phyloP scores from a whole-genome alignment of 2,113 vertebrate species.

The Gymnorhina tibicen region DNA sequence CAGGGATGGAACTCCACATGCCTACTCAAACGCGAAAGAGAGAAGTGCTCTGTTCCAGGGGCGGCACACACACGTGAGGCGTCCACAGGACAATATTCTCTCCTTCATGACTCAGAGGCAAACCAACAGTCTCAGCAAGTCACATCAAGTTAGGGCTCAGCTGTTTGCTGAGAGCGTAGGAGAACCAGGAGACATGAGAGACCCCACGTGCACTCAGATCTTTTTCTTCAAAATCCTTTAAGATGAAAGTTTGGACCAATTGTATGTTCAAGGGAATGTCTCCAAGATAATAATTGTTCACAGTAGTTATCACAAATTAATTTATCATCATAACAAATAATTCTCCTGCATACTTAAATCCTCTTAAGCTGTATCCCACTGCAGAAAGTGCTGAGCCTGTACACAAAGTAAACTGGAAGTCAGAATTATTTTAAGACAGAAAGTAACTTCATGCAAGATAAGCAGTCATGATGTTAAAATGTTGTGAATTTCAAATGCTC shows the following conservation, averaged over 20 bases:
- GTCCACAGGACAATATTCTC: not conserved
- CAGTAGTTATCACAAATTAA: not conserved
- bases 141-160: not conserved
- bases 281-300: not conserved
- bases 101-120: not conserved
- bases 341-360: not conserved
- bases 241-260: not conserved
- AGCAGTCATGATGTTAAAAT: not conserved
- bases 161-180: not conserved
- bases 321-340: not conserved
- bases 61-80: rapidly evolving
- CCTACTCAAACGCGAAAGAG: not conserved
- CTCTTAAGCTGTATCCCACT: not conserved
- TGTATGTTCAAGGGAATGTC: too few relatives aligned
- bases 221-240: not conserved
- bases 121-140: not conserved
- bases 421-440: not conserved
- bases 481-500: not conserved
- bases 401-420: not conserved
- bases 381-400: not conserved
- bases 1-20: not conserved
- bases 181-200: not conserved
- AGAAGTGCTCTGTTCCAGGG: not conserved
- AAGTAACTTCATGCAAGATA: not conserved
- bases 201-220: not conserved